Conservation (phyloP, 2,113 vertebrate species). For the Sinocyclocheilus anophthalmus region DNA sequence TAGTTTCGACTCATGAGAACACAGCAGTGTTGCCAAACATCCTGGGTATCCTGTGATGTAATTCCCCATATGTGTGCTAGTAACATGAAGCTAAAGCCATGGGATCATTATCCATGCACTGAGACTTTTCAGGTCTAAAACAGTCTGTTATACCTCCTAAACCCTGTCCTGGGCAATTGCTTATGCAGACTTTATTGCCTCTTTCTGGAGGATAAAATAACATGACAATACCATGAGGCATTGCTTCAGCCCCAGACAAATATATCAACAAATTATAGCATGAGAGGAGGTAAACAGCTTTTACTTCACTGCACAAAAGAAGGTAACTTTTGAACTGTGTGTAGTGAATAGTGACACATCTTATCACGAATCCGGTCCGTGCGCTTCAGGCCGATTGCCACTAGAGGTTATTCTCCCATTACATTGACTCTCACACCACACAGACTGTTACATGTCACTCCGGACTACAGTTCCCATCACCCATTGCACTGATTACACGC, state of each 20-base stretch:
- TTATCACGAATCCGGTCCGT: too few relatives aligned
- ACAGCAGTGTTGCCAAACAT: constrained; percentile 43
- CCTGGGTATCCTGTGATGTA: constrained; percentile 57
- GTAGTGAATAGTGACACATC: too few relatives aligned
- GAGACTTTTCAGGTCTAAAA: constrained; percentile 53
- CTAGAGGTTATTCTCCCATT: too few relatives aligned
- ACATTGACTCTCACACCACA: too few relatives aligned
- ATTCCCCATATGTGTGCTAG: constrained; percentile 48
- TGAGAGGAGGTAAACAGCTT: background rate
- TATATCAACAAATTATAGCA: background rate
- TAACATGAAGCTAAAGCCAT: constrained; percentile 47
- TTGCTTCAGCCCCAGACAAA: background rate
- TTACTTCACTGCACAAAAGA: too few relatives aligned
- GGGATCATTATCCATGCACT: constrained; percentile 44
- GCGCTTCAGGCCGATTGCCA: too few relatives aligned
- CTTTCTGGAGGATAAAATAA: constrained; percentile 12
- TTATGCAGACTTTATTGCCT: constrained; percentile 1
- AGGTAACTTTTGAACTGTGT: too few relatives aligned
- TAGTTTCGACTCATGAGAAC: constrained; percentile 47
- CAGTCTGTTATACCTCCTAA: constrained; percentile 12
- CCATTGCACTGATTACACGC: too few relatives aligned
- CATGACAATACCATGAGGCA: background rate
- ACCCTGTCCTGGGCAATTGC: background rate
- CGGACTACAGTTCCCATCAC: too few relatives aligned
- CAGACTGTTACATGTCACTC: too few relatives aligned